Conservation (phyloP, 2,113 vertebrate genomes). For the Bambusicola thoracicus region DNA sequence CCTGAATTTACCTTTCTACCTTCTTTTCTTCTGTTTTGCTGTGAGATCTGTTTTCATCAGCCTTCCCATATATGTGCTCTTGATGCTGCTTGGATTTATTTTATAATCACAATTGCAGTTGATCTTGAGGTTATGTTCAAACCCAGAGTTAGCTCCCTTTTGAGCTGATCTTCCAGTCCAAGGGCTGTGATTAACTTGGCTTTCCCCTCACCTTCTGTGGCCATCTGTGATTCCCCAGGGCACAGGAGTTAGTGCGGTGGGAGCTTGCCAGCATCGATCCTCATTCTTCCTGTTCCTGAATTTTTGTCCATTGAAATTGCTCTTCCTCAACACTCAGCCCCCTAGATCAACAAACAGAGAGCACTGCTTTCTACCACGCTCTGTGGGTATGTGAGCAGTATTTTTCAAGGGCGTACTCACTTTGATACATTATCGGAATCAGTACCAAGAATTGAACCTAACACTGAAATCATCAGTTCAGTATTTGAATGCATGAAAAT, state of each 20-base stretch:
- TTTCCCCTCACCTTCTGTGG: neutral
- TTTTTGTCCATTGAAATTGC: neutral
- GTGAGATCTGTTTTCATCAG: neutral
- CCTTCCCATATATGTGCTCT: neutral
- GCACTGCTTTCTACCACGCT: neutral
- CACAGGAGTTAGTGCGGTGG: neutral
- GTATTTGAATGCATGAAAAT: neutral
- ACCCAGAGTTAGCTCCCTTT: neutral
- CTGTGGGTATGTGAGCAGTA: neutral
- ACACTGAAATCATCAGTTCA: neutral
- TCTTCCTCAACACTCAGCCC: neutral
- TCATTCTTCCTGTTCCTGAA: neutral
- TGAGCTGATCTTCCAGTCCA: neutral
- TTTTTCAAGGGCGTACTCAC: neutral
- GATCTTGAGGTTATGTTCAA: neutral
- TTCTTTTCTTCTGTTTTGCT: neutral
- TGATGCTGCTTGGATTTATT: neutral
- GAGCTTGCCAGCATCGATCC: neutral
- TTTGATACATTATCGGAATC: neutral
- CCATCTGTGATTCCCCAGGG: neutral
- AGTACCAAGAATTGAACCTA: neutral
- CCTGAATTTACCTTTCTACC: neutral
- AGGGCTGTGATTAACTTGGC: neutral
- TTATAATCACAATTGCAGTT: neutral
- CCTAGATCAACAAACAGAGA: neutral